These are phyloP conservation scores for Phaethon lepturus DNA, from an alignment of 2,113 vertebrate species.

Conservation along the genomic window DNA sequence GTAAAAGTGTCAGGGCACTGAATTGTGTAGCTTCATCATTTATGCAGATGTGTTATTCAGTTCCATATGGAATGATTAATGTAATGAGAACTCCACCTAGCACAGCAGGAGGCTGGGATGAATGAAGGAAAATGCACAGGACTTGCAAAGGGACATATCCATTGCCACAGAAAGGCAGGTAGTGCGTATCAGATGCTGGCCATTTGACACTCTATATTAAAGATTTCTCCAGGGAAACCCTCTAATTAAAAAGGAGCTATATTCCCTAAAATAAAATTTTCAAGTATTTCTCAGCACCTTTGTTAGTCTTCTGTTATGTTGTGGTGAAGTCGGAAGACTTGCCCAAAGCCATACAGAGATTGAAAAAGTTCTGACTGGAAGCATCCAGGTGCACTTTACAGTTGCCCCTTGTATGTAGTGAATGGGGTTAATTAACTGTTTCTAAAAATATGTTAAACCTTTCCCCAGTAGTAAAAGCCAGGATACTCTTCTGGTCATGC, in stretches of 20 bases:
- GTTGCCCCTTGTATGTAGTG: neutral
- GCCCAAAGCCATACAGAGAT: neutral
- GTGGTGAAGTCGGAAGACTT: neutral
- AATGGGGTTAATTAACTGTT: neutral
- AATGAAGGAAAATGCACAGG: neutral
- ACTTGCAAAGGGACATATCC: neutral
- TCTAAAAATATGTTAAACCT: neutral
- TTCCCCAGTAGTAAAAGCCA: neutral
- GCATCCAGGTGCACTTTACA: neutral
- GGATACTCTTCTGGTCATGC: neutral
- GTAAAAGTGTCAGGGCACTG: neutral
- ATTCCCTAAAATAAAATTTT: neutral
- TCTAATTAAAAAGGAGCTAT: neutral
- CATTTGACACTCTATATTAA: neutral
- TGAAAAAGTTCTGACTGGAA: neutral
- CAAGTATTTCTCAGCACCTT: neutral
- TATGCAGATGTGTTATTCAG: accelerated
- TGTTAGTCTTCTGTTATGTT: neutral
- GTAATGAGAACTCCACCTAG: neutral
- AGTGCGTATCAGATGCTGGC: neutral
- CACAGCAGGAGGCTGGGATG: neutral
- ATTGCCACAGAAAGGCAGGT: neutral
- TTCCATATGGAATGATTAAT: neutral
- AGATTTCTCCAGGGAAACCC: neutral
- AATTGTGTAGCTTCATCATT: neutral